These are phyloP conservation scores for Eulemur rubriventer DNA, from an alignment of 2,797 vertebrate species.

Conservation along the genomic window DNA sequence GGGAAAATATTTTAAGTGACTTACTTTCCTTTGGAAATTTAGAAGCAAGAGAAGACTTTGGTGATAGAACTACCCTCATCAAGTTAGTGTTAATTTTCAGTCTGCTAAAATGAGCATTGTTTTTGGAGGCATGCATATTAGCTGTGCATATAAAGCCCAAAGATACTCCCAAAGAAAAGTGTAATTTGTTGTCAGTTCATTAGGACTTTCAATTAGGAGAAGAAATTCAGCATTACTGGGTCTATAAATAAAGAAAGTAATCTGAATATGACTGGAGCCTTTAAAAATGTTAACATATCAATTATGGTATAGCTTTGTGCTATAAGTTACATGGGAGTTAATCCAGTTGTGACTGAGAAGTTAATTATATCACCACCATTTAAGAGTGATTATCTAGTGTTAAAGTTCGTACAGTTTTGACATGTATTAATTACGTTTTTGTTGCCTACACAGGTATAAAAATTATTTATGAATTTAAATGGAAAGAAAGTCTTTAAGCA, in stretches of 20 bases:
- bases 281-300: conserved; percentile 55
- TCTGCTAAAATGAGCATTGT: not conserved
- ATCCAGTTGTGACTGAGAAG: conserved; percentile 20
- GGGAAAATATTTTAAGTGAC: conserved; percentile 44
- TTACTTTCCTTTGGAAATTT: conserved; percentile 52
- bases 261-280: conserved; percentile 44
- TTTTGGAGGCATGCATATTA: not conserved
- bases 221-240: conserved; percentile 33
- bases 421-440: conserved; percentile 37
- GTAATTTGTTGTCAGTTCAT: conserved; percentile 43
- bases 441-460: conserved; percentile 25
- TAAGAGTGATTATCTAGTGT: conserved; percentile 55
- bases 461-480: conserved; percentile 54
- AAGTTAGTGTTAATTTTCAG: not conserved
- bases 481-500: conserved; percentile 42
- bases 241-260: conserved; percentile 54
- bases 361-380: conserved; percentile 33
- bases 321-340: conserved; percentile 20
- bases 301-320: conserved; percentile 25
- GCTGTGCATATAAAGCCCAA: conserved; percentile 17
- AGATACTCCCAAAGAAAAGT: conserved; percentile 27
- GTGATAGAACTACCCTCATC: not conserved
- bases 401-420: conserved; percentile 49
- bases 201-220: conserved; percentile 16
- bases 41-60: conserved; percentile 35